Evolutionary conservation across 2,113 vertebrate genomes (phyloP).

Genomic region (Lophius piscatorius): DNA sequence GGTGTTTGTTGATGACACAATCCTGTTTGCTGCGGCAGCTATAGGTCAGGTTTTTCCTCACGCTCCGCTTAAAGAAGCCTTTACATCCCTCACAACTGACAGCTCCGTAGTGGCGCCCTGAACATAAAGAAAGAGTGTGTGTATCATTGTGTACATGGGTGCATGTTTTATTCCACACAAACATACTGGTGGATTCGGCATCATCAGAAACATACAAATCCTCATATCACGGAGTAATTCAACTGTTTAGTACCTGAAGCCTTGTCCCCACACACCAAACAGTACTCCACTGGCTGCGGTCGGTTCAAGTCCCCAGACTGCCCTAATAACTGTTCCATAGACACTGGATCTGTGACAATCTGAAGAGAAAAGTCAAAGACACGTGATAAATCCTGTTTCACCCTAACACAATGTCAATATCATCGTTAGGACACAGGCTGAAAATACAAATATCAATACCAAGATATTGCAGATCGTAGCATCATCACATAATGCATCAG

Average conservation of each 20-base stretch:
- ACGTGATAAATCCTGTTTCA: not conserved
- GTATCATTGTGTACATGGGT: not conserved
- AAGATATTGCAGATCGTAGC: not conserved
- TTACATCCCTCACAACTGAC: slow-evolving; percentile 99
- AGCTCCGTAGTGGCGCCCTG: slow-evolving; percentile 97
- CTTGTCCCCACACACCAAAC: slow-evolving; percentile 97
- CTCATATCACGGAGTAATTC: not conserved
- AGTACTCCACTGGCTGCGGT: slow-evolving; percentile 94
- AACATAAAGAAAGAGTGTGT: slow-evolving; percentile 23
- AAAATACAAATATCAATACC: slow-evolving; percentile 5
- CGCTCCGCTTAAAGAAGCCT: slow-evolving; percentile 98
- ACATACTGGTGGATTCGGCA: not conserved
- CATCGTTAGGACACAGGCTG: not conserved
- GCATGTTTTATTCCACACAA: not conserved
- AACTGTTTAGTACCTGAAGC: slow-evolving; percentile 87
- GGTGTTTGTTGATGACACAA: slow-evolving; percentile 98
- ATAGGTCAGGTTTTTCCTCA: slow-evolving; percentile 96
- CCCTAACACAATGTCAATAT: not conserved
- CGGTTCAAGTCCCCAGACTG: slow-evolving; percentile 89
- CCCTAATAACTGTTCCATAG: slow-evolving; percentile 92
- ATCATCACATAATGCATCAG: not conserved
- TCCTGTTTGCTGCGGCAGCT: slow-evolving; percentile 98
- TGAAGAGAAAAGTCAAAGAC: slow-evolving; percentile 60
- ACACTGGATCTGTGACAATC: slow-evolving; percentile 96
- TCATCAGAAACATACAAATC: not conserved